Evolutionary conservation across 1,140 invertebrate species (phyloP), one percentile per base, ranked within the genome.

Genomic region (Bursaphelenchus mucronatus): DNA sequence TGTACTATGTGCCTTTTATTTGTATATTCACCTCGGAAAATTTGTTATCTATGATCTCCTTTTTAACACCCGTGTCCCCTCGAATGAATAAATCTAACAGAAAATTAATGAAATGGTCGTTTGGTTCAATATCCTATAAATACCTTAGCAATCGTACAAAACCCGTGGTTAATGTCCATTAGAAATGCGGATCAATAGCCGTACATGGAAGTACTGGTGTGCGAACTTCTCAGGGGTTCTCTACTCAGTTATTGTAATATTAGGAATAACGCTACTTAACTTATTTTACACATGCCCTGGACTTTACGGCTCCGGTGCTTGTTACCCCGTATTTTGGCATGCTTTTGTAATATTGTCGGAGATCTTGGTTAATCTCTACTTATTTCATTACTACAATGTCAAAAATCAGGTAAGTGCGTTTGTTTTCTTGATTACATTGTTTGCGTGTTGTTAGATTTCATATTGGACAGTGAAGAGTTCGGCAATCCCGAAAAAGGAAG

Each of bases 381-480:
- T 76, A 15, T 72, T 72, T 44, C 70, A 72, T 45, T 72, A 76
- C 56, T 72, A 56, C 52, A 75, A 74, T 49, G 61, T 45, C 44
- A 63, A 56, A 17, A 72, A 72, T 55, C 70, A 72, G 57, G 70
- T 70, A 40, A 46, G 45, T 67, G n/a, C n/a, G n/a, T n/a, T n/a
- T n/a, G 3, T 21, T n/a, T 19, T 9, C 40, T 11, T 52, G 11
- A 57, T 19, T 45, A 49, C 58, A 47, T 43, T 13, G 5, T 52
- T 43, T 5, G 11, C 30, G 9, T 41, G 47, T 39, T 39, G 64
- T 69, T 39, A 69, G 68, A 58, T 70, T 17, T 50, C 49, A 13
- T 71, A 73, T 64, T 71, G 69, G 69, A 71, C 69, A 13, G 65
- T 71, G 9, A 71, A 71, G 51, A 74, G 53, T 46, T 74, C 68